These are phyloP conservation scores for Crotalus helleri DNA, from an alignment of 2,113 vertebrate genomes.

Conservation along the genomic window DNA sequence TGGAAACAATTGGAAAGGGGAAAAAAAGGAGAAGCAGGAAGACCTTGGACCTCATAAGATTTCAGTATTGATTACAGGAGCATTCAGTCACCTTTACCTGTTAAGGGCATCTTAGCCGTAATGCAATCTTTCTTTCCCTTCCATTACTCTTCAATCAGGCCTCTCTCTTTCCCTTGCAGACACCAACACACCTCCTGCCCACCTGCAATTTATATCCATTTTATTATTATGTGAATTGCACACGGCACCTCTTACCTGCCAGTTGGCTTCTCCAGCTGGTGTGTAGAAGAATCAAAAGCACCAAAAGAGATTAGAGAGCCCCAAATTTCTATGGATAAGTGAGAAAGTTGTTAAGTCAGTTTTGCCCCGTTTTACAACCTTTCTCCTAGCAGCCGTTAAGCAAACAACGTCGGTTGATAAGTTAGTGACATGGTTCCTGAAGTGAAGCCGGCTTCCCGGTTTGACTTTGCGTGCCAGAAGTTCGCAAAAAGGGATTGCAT, in stretches of 20 bases:
- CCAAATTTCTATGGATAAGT: no score
- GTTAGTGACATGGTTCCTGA: no score
- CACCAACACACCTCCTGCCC: conserved; percentile 9
- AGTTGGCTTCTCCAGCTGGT: background rate
- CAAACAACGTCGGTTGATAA: no score
- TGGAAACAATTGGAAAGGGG: conserved; percentile 33
- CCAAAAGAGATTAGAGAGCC: no score
- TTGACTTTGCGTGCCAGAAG: no score
- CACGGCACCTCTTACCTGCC: background rate
- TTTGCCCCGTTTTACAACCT: no score
- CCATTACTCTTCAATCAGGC: conserved; percentile 38
- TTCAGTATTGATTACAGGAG: conserved; percentile 55
- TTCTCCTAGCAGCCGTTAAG: no score
- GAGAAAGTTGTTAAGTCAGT: no score
- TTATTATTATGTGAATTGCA: background rate
- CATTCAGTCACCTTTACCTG: conserved; percentile 49
- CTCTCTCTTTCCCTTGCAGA: conserved; percentile 13
- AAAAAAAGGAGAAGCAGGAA: conserved; percentile 47
- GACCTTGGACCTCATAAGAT: conserved; percentile 56
- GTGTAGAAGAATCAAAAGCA: background rate
- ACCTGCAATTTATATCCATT: background rate
- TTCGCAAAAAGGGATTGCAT: no score
- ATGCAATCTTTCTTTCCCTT: conserved; percentile 22
- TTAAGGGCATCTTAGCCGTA: conserved; percentile 25
- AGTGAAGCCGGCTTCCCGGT: no score